phyloP scores from a whole-genome alignment of 2,113 vertebrate genomes.

The Cnemophilus loriae region DNA sequence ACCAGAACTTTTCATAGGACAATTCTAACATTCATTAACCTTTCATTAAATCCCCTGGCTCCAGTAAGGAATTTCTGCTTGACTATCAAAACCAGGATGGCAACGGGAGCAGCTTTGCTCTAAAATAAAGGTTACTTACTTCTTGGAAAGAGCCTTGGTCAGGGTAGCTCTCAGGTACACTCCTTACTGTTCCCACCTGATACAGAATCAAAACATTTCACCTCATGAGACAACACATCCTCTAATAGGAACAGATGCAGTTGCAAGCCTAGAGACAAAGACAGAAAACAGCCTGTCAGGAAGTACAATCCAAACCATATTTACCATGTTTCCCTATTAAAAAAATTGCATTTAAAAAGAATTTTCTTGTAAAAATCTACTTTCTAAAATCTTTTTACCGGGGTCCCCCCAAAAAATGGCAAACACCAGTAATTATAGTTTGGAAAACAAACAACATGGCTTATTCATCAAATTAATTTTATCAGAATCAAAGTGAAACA shows the following conservation, averaged over 20 bases:
- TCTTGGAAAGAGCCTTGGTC: background rate
- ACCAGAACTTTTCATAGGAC: background rate
- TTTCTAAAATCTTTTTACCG: background rate
- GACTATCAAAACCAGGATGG: background rate
- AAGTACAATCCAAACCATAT: background rate
- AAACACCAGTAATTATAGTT: background rate
- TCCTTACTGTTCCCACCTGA: background rate
- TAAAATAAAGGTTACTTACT: background rate
- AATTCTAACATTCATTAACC: background rate
- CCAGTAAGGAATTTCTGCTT: background rate
- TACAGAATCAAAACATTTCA: background rate
- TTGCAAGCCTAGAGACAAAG: background rate
- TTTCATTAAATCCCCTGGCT: background rate
- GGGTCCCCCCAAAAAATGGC: rapidly evolving
- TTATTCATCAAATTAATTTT: background rate
- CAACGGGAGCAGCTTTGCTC: background rate
- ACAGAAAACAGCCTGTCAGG: background rate
- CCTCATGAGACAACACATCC: rapidly evolving
- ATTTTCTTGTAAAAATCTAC: background rate
- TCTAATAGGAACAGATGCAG: background rate
- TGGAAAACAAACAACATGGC: background rate
- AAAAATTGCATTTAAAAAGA: background rate
- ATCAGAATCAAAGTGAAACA: background rate
- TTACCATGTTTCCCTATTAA: rapidly evolving
- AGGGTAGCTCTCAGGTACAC: background rate